Conservation (phyloP, 2,888 invertebrate species). For the Pterostichus niger region DNA sequence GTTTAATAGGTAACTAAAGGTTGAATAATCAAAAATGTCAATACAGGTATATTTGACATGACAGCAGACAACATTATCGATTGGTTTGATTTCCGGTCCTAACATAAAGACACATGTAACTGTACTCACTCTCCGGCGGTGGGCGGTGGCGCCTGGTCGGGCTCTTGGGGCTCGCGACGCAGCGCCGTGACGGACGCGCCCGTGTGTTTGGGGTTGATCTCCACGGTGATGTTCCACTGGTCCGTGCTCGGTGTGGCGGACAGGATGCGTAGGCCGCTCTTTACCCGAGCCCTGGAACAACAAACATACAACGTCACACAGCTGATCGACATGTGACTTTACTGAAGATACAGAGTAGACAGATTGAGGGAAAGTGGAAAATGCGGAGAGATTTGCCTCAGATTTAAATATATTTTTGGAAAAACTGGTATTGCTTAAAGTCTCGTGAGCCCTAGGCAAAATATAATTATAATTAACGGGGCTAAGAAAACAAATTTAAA, state of each 20-base stretch:
- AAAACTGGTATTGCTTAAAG: too few relatives aligned
- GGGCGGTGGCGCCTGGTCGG: conserved; percentile 70
- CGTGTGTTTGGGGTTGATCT: conserved; percentile 91
- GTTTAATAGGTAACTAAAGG: too few relatives aligned
- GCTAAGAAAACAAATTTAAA: too few relatives aligned
- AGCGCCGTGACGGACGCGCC: conserved; percentile 94
- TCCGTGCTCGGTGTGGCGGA: conserved; percentile 88
- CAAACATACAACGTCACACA: background rate
- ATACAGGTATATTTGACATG: too few relatives aligned
- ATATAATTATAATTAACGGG: too few relatives aligned
- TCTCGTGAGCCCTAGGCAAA: too few relatives aligned
- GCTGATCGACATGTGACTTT: too few relatives aligned
- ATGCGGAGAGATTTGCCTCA: background rate
- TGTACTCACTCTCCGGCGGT: conserved; percentile 72
- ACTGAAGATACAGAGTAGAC: too few relatives aligned
- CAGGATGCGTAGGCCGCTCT: conserved; percentile 91
- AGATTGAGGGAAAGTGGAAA: background rate
- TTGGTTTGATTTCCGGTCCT: background rate
- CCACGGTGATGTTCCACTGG: conserved; percentile 93
- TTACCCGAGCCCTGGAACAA: conserved; percentile 88
- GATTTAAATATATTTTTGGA: too few relatives aligned
- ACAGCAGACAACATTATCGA: too few relatives aligned
- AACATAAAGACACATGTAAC: background rate
- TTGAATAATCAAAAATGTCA: too few relatives aligned
- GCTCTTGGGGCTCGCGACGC: conserved; percentile 80